Base-by-base conservation (phyloP, 2,113 vertebrate species). In the Cinclus mexicanus region DNA sequence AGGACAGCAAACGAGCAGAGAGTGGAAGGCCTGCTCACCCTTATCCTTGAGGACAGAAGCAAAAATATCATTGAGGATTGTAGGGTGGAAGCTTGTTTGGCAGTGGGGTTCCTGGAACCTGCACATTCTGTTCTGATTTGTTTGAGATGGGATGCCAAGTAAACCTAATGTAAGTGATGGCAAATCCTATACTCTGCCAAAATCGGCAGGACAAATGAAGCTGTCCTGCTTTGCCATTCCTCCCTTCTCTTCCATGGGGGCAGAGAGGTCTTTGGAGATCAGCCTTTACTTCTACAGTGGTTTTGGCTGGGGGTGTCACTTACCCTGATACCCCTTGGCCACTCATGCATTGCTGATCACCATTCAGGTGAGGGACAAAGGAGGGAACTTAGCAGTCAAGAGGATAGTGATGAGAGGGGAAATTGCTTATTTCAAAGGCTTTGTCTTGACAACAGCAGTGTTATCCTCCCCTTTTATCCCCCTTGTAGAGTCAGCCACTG, bases 281-380 rank as follows among this genome's bases (percentile, higher is more conserved):
- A 92, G 89, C 44, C 94, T 89, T 87, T 26, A 60, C 29, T 52
- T 47, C 35, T 88, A 37, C 26, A 2, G 69, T 24, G 68, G 14
- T n/a, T 72, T 82, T 24, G 79, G 77, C 64, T 93, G 96, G 61
- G 87, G 87, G 39, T 91, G 94, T 96, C 83, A 42, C 94, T 96
- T 91, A 76, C 76, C 93, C 94, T 82, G 88, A 89, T 96, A 83
- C 79, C 93, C 91, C 91, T 96, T 95, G 96, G 89, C 89, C 85
- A 83, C 23, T 85, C 95, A 94, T 89, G 93, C 95, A 96, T 96
- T 97, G 87, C 95, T 87, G 95, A 96, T 97, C 94, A 89, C 84
- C 89, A 93, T 97, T 97, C 92, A 90, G 94, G 94, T 95, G 94
- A 87, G 68, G 96, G 96, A 98, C 96, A 97, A 97, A 97, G 95